Evolutionary conservation across 1,140 invertebrate species (phyloP), one percentile per base, ranked within the genome.

Genomic region (Eubasilissa regina): DNA sequence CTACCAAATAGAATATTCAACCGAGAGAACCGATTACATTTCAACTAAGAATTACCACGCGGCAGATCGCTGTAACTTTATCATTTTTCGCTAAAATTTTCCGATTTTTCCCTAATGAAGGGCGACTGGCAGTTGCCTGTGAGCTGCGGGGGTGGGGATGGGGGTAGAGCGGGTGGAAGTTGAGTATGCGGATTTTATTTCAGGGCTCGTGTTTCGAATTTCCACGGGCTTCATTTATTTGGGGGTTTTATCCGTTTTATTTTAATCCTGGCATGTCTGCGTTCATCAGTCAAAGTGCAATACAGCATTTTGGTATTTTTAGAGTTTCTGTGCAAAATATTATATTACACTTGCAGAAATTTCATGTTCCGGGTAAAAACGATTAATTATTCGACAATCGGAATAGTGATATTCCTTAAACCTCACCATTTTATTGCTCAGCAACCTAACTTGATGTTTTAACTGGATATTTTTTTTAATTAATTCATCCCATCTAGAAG

Each of bases 51-150:
- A 62, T 62, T 19, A 60, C 21, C 25, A 25, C 56, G 56, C 11
- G 17, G 58, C 58, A 35, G 4, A 64, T 21, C 35, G 11, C 35
- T 43, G 6, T 21, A 10, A n/a, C 60, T 43, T 64, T 64, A 35
- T 35, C 35, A 43, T 64, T 64, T n/a, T 64, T 64, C n/a, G 70
- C 13, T 51, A 43, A 73, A 73, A 55, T 73, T 73, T 73, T 53
- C 80, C 70, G 80, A 19, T 78, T 81, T 78, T 80, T 77, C 75
- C 47, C 80, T 81, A 81, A 81, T 81, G 80, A 81, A 81, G 80
- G 80, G 44, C 62, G 74, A 44, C 48, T 17, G 68, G 53, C 21
- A 44, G 44, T 51, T n/a, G 56, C 25, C 25, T 35, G 25, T 35
- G 25, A 6, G 1, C 19, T 48, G 35, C 17, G 47, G 13, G 58